Conservation (phyloP, 2,888 invertebrate genomes). For the Dinocampus coccinellae region DNA sequence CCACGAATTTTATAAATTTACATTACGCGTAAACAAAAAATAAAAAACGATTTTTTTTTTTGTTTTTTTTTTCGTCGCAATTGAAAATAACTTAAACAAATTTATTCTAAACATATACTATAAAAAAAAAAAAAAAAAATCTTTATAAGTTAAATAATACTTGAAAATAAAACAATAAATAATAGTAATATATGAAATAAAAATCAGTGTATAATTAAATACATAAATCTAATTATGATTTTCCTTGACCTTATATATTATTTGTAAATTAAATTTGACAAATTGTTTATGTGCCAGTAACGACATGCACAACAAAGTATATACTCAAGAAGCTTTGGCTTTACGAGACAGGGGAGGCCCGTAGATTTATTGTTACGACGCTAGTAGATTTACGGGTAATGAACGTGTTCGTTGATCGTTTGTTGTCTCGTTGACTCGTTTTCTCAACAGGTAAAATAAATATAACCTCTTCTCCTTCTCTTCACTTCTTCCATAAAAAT, state of each 20-base stretch:
- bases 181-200: no score
- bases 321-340: constrained; percentile 21
- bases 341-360: constrained; percentile 34
- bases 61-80: no score
- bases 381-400: constrained; percentile 26
- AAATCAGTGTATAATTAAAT: background rate
- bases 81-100: no score
- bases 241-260: background rate
- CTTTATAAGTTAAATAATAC: background rate
- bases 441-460: background rate
- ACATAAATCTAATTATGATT: background rate
- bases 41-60: no score
- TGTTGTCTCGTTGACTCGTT: background rate
- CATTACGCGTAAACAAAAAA: no score
- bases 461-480: background rate
- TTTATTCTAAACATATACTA: background rate
- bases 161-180: no score
- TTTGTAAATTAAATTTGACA: constrained; percentile 39
- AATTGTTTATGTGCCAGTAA: constrained; percentile 35
- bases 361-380: constrained; percentile 33
- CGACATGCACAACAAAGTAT: constrained; percentile 28
- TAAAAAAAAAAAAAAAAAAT: background rate
- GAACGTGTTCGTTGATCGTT: constrained; percentile 9
- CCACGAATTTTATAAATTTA: background rate
- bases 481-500: no score